Base-by-base conservation (phyloP, 2,797 vertebrate genomes). In the Neostethus bicornis region DNA sequence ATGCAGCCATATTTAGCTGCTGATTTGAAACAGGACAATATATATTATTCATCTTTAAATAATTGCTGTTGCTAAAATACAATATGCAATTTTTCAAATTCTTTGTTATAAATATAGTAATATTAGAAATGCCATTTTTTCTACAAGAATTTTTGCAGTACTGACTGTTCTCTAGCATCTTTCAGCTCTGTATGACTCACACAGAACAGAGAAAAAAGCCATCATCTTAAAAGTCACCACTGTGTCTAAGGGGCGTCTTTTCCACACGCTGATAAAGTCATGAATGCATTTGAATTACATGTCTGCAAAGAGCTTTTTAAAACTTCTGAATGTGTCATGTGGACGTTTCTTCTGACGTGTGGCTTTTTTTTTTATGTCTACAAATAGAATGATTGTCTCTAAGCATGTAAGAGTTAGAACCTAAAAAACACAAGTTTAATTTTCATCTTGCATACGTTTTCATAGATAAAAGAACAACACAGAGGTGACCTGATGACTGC, bases 381-480 rank as follows among this genome's bases (percentile, higher is more conserved):
- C n/a, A n/a, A n/a, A n/a, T n/a, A n/a, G 2, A 47, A 10, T 29
- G 29, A 28, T 2, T 1, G 5, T 1, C 10, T 39, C 38, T 17
- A 10, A 20, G 37, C 37, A 39, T 8, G 7, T 8, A 16, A 38
- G 38, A 9, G 9, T 5, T 16, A n/a, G n/a, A 7, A 17, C 34
- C 16, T 2, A 2, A 39, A 39, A 24, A 17, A 23, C 20, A 2
- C 8, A 21, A 17, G 1, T 39, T 13, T 52, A 23, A 26, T 8
- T n/a, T 31, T 14, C 26, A 58, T 41, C 50, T 35, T 59, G 1
- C 5, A 60, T 58, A 0, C 0, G 2, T 57, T 28, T 68, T 4
- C 57, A 38, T 73, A 99, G 97, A 99, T 99, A 73, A 92, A 96
- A 61, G 95, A 98, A 35, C 95, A 95, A 84, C 96, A 98, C 83